A percentile compares a stretch with the other conserved stretches of the same genome.
Conservation (phyloP, 2,113 vertebrate species). For the Megatriorchis doriae region DNA sequence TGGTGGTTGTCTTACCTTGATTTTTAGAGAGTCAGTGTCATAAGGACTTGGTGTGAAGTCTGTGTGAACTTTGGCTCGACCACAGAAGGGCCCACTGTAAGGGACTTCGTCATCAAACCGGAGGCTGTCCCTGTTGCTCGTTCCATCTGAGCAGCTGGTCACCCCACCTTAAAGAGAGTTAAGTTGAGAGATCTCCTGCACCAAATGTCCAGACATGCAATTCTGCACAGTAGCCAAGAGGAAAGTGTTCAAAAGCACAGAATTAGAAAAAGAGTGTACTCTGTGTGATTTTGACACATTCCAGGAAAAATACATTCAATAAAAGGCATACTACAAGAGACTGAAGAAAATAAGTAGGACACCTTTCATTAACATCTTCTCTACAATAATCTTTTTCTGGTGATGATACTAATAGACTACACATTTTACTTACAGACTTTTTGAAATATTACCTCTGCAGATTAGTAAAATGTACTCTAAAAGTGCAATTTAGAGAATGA, state of each 20-base stretch:
- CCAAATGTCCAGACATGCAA: neutral
- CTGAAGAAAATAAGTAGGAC: neutral
- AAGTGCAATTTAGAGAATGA: slow-evolving; percentile 44
- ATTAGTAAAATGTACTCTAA: slow-evolving; percentile 42
- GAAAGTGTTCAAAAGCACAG: neutral
- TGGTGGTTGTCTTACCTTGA: slow-evolving; percentile 78
- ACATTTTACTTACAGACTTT: slow-evolving; percentile 24
- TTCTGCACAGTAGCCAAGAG: neutral
- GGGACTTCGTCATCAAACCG: slow-evolving; percentile 80
- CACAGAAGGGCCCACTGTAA: slow-evolving; percentile 81
- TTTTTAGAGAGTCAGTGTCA: slow-evolving; percentile 90
- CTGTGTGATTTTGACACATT: neutral
- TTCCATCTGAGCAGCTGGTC: slow-evolving; percentile 86
- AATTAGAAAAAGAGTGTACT: neutral
- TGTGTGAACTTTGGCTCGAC: slow-evolving; percentile 87
- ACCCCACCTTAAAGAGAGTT: slow-evolving; percentile 80
- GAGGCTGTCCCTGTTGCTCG: slow-evolving; percentile 87
- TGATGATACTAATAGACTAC: slow-evolving; percentile 11
- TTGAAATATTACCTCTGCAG: slow-evolving; percentile 25
- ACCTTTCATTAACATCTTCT: slow-evolving; percentile 13
- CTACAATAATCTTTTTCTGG: slow-evolving; percentile 14
- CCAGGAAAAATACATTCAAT: neutral
- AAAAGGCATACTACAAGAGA: neutral
- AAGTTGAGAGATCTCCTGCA: neutral
- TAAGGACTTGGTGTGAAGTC: slow-evolving; percentile 92